phyloP scores from a whole-genome alignment of 1,140 invertebrate species.

The Dinoponera quadriceps region DNA sequence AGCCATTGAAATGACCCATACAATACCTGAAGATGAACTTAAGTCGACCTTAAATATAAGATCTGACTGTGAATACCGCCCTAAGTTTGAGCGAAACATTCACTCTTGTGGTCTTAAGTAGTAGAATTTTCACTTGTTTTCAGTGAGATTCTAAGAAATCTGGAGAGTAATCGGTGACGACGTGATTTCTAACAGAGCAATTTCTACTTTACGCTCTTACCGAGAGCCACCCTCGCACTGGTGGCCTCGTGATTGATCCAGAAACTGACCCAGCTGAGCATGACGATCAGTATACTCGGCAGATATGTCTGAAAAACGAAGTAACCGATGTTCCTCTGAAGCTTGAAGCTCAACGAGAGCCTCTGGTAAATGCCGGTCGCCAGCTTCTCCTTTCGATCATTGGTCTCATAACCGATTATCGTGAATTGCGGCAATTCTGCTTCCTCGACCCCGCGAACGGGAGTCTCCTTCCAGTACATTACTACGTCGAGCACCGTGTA shows the following conservation, averaged over 20 bases:
- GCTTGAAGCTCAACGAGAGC: constrained; percentile 92
- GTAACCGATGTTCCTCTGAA: constrained; percentile 93
- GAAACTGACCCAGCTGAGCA: constrained; percentile 95
- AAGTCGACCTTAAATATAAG: too few species aligned
- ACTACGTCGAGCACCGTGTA: constrained; percentile 98
- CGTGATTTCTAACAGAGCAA: background rate
- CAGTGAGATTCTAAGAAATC: too few species aligned
- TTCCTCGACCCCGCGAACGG: constrained; percentile 96
- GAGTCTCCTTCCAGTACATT: constrained; percentile 98
- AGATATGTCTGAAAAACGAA: constrained; percentile 94
- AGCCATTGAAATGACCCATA: too few species aligned
- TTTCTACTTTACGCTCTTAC: constrained; percentile 81
- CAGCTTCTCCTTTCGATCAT: constrained; percentile 94
- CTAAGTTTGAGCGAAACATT: too few species aligned
- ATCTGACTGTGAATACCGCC: too few species aligned
- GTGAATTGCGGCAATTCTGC: constrained; percentile 98
- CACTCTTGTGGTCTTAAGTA: too few species aligned
- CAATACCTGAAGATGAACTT: too few species aligned
- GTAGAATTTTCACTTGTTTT: too few species aligned
- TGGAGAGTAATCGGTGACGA: too few species aligned
- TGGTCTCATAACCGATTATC: constrained; percentile 97
- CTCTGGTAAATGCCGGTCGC: constrained; percentile 97
- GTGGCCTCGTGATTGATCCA: constrained; percentile 95
- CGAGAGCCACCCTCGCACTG: constrained; percentile 91
- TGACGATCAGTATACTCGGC: constrained; percentile 93